A percentile compares a stretch with the other conserved stretches of the same genome.
phyloP scores from a whole-genome alignment of 2,888 invertebrate genomes.

The Furcula furcula region DNA sequence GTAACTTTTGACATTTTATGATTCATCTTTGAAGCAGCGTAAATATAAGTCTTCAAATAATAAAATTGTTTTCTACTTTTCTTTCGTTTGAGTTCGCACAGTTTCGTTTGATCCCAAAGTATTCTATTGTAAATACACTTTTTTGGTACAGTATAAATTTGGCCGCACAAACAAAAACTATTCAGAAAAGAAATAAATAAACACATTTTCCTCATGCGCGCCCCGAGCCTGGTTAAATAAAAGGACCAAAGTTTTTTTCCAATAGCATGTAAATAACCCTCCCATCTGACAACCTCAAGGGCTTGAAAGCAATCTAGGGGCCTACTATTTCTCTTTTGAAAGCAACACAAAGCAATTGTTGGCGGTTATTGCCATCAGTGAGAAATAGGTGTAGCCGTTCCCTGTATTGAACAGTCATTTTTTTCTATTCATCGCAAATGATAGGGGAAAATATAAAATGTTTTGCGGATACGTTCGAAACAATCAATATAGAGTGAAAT shows the following conservation, averaged over 20 bases:
- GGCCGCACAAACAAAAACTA: conserved; percentile 33
- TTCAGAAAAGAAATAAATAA: conserved; percentile 33
- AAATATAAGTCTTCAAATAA: too few species aligned
- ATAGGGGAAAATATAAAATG: conserved; percentile 23
- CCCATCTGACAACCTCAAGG: conserved; percentile 60
- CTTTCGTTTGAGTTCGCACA: background rate
- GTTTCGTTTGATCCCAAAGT: background rate
- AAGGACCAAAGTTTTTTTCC: conserved; percentile 46
- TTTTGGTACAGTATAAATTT: conserved; percentile 15
- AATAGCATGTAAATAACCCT: conserved; percentile 63
- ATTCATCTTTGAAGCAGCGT: too few species aligned
- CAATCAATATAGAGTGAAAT: background rate
- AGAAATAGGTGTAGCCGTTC: conserved; percentile 46
- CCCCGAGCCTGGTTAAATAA: conserved; percentile 40
- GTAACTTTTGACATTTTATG: too few species aligned
- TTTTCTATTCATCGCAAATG: conserved; percentile 40
- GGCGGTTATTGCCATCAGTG: conserved; percentile 57
- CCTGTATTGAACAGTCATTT: conserved; percentile 38
- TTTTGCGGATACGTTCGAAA: conserved; percentile 8
- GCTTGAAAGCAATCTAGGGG: conserved; percentile 65
- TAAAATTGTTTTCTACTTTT: background rate
- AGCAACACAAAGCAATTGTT: conserved; percentile 67
- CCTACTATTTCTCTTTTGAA: conserved; percentile 61
- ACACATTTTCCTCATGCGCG: conserved; percentile 34
- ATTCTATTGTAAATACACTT: conserved; percentile 5